phyloP scores from a whole-genome alignment of 2,113 vertebrate species.

The Channa argus region DNA sequence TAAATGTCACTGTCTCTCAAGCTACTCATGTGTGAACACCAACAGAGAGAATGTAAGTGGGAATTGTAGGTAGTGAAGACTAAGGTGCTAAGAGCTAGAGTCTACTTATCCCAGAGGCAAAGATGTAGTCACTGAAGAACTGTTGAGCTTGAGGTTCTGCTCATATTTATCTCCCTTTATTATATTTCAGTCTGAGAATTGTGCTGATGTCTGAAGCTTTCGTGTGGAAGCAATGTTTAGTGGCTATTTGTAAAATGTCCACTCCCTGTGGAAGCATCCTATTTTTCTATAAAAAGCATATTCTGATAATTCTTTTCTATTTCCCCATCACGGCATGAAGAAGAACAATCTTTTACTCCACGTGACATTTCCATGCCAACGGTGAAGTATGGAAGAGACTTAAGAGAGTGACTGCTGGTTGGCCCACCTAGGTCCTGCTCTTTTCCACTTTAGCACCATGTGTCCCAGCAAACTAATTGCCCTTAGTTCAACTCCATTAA shows the following conservation, averaged over 20 bases:
- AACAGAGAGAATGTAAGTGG: constrained; percentile 31
- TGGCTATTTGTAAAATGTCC: constrained; percentile 4
- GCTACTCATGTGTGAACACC: constrained; percentile 69
- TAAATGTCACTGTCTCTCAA: constrained; percentile 77
- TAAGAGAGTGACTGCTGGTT: not conserved
- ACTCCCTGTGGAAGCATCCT: not conserved
- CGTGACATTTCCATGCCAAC: constrained; percentile 4
- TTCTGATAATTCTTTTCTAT: constrained; percentile 15
- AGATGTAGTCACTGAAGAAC: constrained; percentile 14
- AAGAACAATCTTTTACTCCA: not conserved
- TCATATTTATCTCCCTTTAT: constrained; percentile 3
- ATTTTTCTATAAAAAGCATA: constrained; percentile 10
- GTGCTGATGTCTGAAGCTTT: not conserved
- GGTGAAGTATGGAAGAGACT: not conserved
- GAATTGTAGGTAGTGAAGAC: constrained; percentile 16
- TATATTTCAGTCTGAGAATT: not conserved
- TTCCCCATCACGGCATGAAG: not conserved
- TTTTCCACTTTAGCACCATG: constrained; percentile 29
- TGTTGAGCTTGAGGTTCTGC: not conserved
- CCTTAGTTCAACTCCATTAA: constrained; percentile 74
- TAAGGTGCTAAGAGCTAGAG: constrained; percentile 43
- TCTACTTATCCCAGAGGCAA: constrained; percentile 16
- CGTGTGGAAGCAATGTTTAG: not conserved
- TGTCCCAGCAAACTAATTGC: constrained; percentile 43
- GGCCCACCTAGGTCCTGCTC: not conserved